Evolutionary conservation across 2,888 invertebrate species (phyloP), one percentile per base, ranked within the genome.

Genomic region (Pyrrhopygopsis socrates): DNA sequence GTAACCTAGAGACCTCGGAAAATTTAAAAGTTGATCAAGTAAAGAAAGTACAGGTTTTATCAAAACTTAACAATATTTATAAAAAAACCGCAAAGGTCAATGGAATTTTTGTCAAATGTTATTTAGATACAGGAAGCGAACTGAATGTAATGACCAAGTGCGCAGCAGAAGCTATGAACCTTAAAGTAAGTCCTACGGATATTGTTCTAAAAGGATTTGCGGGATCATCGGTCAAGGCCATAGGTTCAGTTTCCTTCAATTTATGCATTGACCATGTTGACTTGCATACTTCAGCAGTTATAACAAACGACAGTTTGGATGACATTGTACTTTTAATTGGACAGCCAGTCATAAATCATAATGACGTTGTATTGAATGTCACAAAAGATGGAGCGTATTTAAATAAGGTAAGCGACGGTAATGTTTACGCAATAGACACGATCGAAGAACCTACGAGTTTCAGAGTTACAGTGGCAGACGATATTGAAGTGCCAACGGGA

Each of bases 101-200:
- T 13, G 54, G 13, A 9, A 27, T 54, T 4, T 73, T 24, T 20
- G 30, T 73, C 13, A 29, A 73, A 15, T 20, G 20, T 29, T 73
- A 73, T 20, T 2, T 73, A 3, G 71, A 73, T 29, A 45, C 71
- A 6, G 71, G 71, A 45, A 71, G 71, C 20, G 50, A 71, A 29
- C 3, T 71, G 15, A 71, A 71, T 71, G 71, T 71, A 27, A 71
- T 71, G 27, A 1, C 45, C 2, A 1, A 24, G 11, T 18, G 13
- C 2, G 71, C 50, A 18, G 45, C 71, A 29, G 5, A 50, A 50
- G 29, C 50, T 1, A 45, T 71, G 1, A 24, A 50, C 3, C 20
- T 71, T 27, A 27, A 71, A 27, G 27, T 45, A 3, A 20, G 8
- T 15, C 71, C 70, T 20, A n/a, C 38, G 18, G 20, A 38, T n/a